Conservation (phyloP, 2,113 vertebrate species). For the Archocentrus centrarchus region DNA sequence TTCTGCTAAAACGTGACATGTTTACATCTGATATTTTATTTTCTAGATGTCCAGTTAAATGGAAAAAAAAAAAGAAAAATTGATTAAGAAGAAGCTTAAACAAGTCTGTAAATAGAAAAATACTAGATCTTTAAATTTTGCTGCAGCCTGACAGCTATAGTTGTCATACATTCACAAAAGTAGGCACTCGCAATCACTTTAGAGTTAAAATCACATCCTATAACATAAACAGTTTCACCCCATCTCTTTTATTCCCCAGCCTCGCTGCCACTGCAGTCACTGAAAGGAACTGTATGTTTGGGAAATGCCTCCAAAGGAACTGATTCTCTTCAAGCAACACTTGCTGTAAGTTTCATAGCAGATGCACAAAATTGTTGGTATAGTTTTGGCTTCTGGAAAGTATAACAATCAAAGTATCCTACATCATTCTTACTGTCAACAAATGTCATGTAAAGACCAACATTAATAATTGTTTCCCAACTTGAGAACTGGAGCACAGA, state of each 20-base stretch:
- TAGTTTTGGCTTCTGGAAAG: not conserved
- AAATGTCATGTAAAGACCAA: not conserved
- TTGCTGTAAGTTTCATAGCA: not conserved
- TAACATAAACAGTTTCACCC: not conserved
- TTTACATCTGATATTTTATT: not conserved
- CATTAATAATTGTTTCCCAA: not conserved
- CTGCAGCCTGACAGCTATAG: not conserved
- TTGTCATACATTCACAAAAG: not conserved
- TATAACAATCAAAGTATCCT: not conserved
- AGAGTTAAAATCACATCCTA: not conserved
- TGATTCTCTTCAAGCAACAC: not conserved
- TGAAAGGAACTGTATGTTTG: not conserved
- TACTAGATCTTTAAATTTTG: no score
- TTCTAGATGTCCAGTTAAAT: no score
- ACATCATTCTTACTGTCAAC: not conserved
- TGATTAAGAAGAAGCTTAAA: not conserved
- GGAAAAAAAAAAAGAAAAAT: not conserved
- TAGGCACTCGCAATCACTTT: not conserved
- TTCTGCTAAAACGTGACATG: not conserved
- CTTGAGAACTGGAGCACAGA: not conserved
- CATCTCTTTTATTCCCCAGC: not conserved
- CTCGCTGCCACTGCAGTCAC: fast-evolving
- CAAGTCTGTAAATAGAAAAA: not conserved
- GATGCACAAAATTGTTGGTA: not conserved
- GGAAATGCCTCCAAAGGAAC: not conserved